A percentile compares a stretch with the other conserved stretches of the same genome.
Evolutionary conservation across 2,797 vertebrate genomes (phyloP).

Genomic region (Falco naumanni): DNA sequence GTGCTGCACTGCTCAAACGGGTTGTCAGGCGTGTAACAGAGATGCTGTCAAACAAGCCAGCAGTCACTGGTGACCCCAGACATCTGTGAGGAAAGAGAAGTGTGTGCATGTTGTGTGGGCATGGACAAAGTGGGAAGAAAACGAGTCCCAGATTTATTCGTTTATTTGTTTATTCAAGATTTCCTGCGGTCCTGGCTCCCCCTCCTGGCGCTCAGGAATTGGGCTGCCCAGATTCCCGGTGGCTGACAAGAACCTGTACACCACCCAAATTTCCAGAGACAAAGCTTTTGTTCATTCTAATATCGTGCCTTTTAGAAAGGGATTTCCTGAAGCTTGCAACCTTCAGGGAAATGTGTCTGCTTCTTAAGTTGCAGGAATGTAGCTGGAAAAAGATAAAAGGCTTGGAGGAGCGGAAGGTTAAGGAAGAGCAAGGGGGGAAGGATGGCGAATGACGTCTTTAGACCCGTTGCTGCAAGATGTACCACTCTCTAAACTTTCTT

Average conservation of each 20-base stretch:
- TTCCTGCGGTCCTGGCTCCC: constrained; percentile 40
- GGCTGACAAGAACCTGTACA: background rate
- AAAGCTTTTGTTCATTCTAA: background rate
- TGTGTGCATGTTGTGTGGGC: background rate
- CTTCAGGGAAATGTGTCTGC: background rate
- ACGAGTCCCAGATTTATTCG: background rate
- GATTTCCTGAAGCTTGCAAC: background rate
- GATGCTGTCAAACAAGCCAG: background rate
- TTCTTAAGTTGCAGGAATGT: background rate
- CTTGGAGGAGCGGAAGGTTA: background rate
- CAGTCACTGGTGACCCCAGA: background rate
- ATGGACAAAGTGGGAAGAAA: background rate
- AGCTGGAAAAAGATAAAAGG: background rate
- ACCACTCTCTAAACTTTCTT: background rate
- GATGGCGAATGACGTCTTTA: background rate
- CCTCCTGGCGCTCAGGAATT: constrained; percentile 26
- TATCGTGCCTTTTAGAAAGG: background rate
- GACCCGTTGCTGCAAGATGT: background rate
- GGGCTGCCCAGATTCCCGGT: background rate
- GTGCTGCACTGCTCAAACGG: background rate
- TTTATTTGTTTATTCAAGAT: background rate
- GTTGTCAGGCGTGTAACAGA: background rate
- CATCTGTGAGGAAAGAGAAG: background rate
- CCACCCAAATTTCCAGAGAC: background rate
- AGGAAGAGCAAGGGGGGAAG: background rate